Percentiles rank a stretch among this genome's conserved stretches.
Conservation (phyloP, 2,888 invertebrate species). For the Bugula neritina region DNA sequence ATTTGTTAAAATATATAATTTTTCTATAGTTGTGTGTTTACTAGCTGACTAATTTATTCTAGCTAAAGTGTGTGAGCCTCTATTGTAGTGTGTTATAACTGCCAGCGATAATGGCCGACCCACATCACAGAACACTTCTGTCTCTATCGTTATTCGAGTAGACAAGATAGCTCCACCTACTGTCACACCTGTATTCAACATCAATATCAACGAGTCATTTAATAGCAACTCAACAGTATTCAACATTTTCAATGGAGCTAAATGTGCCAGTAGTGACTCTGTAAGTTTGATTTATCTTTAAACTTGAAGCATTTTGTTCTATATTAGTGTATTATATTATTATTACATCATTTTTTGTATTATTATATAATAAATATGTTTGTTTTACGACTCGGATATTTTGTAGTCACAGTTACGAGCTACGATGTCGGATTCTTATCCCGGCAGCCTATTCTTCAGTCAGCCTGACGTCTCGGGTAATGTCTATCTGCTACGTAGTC, state of each 20-base stretch:
- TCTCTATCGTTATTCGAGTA: constrained; percentile 2
- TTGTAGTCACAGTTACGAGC: not conserved
- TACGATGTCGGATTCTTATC: not conserved
- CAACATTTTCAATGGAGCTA: constrained; percentile 17
- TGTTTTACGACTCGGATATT: no score
- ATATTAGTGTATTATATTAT: no score
- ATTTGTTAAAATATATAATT: no score
- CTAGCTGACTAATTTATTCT: no score
- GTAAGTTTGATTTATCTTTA: no score
- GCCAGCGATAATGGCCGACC: constrained; percentile 11
- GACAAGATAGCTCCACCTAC: not conserved
- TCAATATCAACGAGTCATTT: not conserved
- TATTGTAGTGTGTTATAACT: not conserved
- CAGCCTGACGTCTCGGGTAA: constrained; percentile 9
- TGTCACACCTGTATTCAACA: not conserved
- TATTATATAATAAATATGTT: no score
- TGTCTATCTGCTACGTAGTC: not conserved
- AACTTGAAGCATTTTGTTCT: not conserved
- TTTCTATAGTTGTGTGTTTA: no score
- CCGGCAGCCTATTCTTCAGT: constrained; percentile 18
- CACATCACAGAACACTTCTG: not conserved
- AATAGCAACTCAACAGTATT: not conserved
- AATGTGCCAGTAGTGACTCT: not conserved
- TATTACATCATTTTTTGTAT: no score
- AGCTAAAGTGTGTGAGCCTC: not conserved